A percentile compares a stretch with the other conserved stretches of the same genome.
Evolutionary conservation across 2,797 vertebrate genomes (phyloP).

Genomic region (Coendou prehensilis): DNA sequence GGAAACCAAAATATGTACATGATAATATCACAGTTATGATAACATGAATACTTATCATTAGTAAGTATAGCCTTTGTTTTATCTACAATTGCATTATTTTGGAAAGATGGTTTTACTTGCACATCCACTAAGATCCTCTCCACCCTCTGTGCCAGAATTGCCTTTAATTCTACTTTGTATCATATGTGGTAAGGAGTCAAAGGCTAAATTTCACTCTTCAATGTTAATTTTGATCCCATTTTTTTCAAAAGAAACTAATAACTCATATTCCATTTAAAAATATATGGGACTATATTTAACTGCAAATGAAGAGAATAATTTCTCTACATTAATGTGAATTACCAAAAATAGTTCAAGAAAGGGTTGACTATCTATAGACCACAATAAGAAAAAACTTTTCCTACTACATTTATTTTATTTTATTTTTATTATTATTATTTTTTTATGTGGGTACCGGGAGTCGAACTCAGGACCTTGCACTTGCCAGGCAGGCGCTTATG

Average conservation of each 20-base stretch:
- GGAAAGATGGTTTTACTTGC: neutral
- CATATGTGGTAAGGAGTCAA: neutral
- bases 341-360: neutral
- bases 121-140: too few relatives aligned
- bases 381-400: neutral
- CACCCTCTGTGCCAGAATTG: neutral
- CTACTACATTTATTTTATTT: neutral
- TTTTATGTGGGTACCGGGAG: too few relatives aligned
- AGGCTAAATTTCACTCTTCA: neutral
- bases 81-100: neutral
- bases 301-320: neutral
- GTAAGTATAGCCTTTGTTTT: neutral
- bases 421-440: too few relatives aligned
- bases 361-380: rapidly evolving
- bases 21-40: neutral
- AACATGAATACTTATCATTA: constrained; percentile 48
- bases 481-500: too few relatives aligned
- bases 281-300: neutral
- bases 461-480: too few relatives aligned
- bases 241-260: constrained; percentile 45
- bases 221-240: neutral
- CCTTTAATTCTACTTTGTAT: neutral
- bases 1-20: neutral
- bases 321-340: neutral
- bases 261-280: neutral